These are phyloP conservation scores for Meleagris gallopavo DNA, from an alignment of 2,113 vertebrate genomes.

Conservation along the genomic window DNA sequence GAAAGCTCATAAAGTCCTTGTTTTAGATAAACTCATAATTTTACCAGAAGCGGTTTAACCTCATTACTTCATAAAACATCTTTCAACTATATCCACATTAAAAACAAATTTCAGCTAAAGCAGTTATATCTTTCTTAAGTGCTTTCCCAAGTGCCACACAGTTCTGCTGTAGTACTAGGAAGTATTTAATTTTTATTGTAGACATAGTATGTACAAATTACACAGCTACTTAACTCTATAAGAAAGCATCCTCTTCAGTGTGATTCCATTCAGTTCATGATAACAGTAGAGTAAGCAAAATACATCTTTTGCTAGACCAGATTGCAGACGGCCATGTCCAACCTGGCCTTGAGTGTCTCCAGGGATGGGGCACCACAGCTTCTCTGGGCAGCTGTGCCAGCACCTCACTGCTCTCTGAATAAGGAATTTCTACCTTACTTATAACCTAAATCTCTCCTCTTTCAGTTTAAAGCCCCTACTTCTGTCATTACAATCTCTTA, in stretches of 20 bases:
- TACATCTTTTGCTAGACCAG: neutral
- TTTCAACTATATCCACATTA: neutral
- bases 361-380: neutral
- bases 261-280: neutral
- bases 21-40: neutral
- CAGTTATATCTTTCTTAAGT: neutral
- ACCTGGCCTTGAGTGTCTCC: neutral
- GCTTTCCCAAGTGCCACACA: neutral
- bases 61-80: neutral
- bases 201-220: neutral
- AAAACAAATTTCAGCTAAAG: neutral
- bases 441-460: too few species aligned
- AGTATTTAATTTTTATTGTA: neutral
- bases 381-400: neutral
- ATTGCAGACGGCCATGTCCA: neutral
- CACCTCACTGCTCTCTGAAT: neutral
- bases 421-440: too few species aligned
- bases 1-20: neutral
- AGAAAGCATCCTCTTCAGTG: neutral
- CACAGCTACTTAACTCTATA: neutral
- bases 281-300: neutral
- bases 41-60: neutral
- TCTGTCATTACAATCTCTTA: too few species aligned
- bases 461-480: too few species aligned
- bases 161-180: neutral